phyloP scores from a whole-genome alignment of 2,113 vertebrate species.

The Lampris megalopsis region DNA sequence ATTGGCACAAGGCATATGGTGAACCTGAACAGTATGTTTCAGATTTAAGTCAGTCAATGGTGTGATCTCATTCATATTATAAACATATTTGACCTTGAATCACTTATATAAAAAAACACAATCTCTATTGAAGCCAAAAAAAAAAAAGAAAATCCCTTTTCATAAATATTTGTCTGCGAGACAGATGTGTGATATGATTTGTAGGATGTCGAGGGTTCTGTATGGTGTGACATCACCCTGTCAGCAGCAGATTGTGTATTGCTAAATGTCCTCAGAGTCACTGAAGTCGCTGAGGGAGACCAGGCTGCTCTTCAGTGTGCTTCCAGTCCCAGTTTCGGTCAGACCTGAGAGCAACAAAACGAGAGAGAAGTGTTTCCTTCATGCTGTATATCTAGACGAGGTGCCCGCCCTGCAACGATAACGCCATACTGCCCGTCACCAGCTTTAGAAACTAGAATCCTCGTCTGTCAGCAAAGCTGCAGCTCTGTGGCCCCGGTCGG shows the following conservation, averaged over 20 bases:
- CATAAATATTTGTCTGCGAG: constrained; percentile 6
- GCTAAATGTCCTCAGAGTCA: constrained; percentile 84
- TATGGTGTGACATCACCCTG: constrained; percentile 27
- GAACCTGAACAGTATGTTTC: neutral
- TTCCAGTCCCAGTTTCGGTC: constrained; percentile 85
- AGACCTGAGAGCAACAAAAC: constrained; percentile 72
- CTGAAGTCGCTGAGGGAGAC: constrained; percentile 89
- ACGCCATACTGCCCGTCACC: no score
- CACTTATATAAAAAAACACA: neutral
- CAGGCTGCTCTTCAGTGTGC: constrained; percentile 89
- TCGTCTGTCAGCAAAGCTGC: neutral
- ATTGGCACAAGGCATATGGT: constrained; percentile 47
- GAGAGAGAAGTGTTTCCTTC: neutral
- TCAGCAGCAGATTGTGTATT: constrained; percentile 25
- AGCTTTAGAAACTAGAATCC: no score
- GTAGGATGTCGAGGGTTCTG: neutral
- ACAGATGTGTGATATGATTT: no score
- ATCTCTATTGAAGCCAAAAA: neutral
- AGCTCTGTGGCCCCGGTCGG: neutral
- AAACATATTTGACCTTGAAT: neutral
- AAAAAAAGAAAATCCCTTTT: constrained; percentile 1
- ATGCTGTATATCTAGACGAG: neutral
- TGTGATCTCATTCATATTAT: neutral
- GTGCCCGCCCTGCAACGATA: no score
- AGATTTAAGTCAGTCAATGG: neutral